Conservation (phyloP, 2,113 vertebrate species). For the Megaceryle torquata region DNA sequence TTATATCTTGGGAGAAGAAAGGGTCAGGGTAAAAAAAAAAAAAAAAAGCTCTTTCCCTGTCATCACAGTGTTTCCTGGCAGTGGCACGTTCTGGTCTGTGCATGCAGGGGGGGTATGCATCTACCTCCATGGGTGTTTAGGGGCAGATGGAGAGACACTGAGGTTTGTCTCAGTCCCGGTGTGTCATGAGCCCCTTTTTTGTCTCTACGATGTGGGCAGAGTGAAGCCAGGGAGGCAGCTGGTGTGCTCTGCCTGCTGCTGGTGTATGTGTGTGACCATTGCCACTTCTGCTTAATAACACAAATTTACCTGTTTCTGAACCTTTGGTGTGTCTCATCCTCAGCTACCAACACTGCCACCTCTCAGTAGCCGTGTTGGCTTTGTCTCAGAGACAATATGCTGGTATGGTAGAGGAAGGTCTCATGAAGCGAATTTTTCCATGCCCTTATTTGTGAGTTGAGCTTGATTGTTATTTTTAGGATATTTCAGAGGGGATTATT, state of each 20-base stretch:
- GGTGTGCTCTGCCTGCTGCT: not conserved
- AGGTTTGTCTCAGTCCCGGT: rapidly evolving
- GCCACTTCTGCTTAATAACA: not conserved
- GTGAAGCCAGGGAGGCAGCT: rapidly evolving
- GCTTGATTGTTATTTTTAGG: not conserved
- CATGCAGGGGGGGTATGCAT: not conserved
- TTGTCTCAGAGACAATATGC: not conserved
- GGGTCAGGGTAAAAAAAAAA: not conserved
- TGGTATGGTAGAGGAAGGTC: not conserved
- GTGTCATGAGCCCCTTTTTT: not conserved
- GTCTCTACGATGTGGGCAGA: not conserved
- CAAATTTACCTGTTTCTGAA: not conserved
- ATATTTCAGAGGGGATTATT: not conserved
- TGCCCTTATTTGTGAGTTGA: not conserved
- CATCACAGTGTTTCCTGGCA: not conserved
- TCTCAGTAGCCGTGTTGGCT: not conserved
- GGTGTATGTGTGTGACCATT: not conserved
- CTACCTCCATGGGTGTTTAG: not conserved
- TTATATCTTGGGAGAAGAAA: not conserved
- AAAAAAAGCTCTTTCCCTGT: not conserved
- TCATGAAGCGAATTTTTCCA: not conserved
- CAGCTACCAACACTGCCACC: rapidly evolving
- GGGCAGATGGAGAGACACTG: rapidly evolving
- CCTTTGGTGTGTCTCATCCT: not conserved
- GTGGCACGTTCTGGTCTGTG: not conserved